These are phyloP conservation scores for Alcis repandata DNA, from an alignment of 2,888 invertebrate species.

Conservation along the genomic window DNA sequence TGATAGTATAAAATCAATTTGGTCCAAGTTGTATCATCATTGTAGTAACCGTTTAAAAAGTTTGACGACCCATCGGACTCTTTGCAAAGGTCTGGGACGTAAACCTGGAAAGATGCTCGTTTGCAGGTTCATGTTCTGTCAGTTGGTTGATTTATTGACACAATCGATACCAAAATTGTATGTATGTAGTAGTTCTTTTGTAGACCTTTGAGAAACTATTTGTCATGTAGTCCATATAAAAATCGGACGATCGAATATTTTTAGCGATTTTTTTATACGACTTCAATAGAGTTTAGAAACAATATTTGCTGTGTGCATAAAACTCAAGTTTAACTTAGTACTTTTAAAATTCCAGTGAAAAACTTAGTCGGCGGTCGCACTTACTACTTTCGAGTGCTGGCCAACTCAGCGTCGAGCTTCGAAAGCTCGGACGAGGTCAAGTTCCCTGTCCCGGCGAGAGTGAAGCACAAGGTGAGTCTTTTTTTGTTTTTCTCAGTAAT, in stretches of 20 bases:
- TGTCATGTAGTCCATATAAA: too few species aligned
- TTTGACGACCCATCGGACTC: too few species aligned
- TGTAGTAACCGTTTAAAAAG: too few species aligned
- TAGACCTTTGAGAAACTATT: too few species aligned
- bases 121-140: background rate
- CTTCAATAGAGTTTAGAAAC: background rate
- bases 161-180: background rate
- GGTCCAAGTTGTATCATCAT: too few species aligned
- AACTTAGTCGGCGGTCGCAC: conserved; percentile 96
- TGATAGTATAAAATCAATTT: background rate
- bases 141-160: background rate
- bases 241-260: too few species aligned
- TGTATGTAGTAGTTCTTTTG: too few species aligned
- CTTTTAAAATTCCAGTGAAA: conserved; percentile 89
- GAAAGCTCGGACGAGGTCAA: conserved; percentile 95
- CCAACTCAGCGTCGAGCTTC: conserved; percentile 94
- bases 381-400: conserved; percentile 96
- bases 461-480: conserved; percentile 91
- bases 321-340: background rate
- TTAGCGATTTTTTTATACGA: too few species aligned
- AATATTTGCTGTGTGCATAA: background rate
- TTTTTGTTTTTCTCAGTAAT: background rate
- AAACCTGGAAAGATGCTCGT: too few species aligned
- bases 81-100: too few species aligned
- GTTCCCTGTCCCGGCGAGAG: conserved; percentile 95